phyloP scores from a whole-genome alignment of 2,113 vertebrate genomes.

The Nesogale talazaci region DNA sequence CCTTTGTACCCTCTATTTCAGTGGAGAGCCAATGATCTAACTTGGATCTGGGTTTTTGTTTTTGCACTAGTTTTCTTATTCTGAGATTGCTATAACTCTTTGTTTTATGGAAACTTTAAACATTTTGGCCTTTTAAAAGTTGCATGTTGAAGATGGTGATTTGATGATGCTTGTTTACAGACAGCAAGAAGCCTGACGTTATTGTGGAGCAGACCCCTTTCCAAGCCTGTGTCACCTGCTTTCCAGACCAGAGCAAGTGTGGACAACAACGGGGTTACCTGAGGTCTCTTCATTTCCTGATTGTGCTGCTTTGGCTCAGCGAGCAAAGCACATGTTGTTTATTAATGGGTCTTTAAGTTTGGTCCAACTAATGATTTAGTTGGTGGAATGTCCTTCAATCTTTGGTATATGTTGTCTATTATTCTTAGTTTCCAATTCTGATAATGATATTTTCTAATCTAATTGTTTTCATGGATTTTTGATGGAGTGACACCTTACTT shows the following conservation, averaged over 20 bases:
- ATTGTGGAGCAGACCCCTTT: too few species aligned
- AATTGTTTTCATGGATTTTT: neutral
- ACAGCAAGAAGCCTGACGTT: neutral
- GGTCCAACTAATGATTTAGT: neutral
- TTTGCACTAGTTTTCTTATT: rapidly evolving
- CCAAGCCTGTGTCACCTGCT: neutral
- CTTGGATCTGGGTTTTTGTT: too few species aligned
- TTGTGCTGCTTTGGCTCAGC: neutral
- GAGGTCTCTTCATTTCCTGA: neutral
- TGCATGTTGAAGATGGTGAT: neutral
- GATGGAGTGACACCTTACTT: neutral
- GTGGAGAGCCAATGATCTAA: too few species aligned
- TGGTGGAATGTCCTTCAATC: neutral
- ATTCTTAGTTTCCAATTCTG: neutral
- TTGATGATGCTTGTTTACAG: neutral
- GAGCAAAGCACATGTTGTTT: neutral
- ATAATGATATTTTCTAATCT: neutral
- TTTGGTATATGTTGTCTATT: neutral
- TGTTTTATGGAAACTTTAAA: neutral
- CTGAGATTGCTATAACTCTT: neutral
- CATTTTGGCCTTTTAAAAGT: neutral
- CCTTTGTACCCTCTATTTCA: too few species aligned
- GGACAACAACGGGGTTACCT: neutral
- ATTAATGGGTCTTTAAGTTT: neutral
- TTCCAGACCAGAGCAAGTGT: neutral